A percentile compares a stretch with the other conserved stretches of the same genome.
phyloP scores from a whole-genome alignment of 1,140 invertebrate genomes.

The Ips typographus region DNA sequence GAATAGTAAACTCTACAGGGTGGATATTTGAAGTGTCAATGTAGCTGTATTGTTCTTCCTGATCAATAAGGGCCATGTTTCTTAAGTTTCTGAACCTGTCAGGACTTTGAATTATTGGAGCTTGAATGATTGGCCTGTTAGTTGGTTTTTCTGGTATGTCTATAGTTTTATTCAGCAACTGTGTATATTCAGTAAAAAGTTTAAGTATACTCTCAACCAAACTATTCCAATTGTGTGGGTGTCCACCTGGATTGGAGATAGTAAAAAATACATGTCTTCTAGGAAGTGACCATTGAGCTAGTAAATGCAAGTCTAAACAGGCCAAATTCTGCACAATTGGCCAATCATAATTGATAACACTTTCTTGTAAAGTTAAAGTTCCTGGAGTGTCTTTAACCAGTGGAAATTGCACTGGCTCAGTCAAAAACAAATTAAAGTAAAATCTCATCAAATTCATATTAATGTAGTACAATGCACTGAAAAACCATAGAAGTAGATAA shows the following conservation, averaged over 20 bases:
- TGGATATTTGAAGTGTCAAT: constrained; percentile 30
- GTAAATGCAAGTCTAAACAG: constrained; percentile 65
- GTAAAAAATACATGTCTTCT: constrained; percentile 66
- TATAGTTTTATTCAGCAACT: constrained; percentile 60
- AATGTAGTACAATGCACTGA: constrained; percentile 66
- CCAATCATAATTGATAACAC: constrained; percentile 57
- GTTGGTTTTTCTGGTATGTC: constrained; percentile 45
- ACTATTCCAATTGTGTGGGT: constrained; percentile 78
- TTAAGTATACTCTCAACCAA: constrained; percentile 62
- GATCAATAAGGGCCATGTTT: constrained; percentile 39
- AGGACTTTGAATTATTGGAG: constrained; percentile 26
- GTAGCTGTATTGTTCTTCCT: constrained; percentile 20
- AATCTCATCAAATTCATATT: constrained; percentile 68
- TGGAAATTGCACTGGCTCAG: constrained; percentile 65
- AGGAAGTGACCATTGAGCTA: constrained; percentile 59
- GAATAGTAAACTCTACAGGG: constrained; percentile 10
- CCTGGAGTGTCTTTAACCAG: constrained; percentile 51
- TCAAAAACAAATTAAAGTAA: constrained; percentile 68
- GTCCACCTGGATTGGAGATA: constrained; percentile 73
- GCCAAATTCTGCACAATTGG: constrained; percentile 71
- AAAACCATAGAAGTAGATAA: constrained; percentile 66
- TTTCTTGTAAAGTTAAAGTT: constrained; percentile 56
- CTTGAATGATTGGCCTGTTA: constrained; percentile 14
- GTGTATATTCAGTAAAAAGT: constrained; percentile 63
- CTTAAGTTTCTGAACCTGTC: constrained; percentile 41